Evolutionary conservation across 2,888 invertebrate species (phyloP), one percentile per base, ranked within the genome.

Genomic region (Endomychus coccineus): DNA sequence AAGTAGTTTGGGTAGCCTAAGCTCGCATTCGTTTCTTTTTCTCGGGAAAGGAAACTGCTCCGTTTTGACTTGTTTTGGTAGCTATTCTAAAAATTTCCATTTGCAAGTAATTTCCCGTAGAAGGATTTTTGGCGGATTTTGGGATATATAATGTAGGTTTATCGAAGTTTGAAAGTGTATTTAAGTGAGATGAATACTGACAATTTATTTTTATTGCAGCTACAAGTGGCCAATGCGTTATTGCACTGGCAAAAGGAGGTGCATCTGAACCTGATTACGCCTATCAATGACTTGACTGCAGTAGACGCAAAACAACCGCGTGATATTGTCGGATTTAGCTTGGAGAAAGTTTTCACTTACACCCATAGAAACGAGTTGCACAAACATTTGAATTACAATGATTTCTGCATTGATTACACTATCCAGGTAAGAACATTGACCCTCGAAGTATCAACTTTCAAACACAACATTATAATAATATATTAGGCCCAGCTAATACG

Each of bases 381-480:
- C 42, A 61, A 67, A 12, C 75, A 77, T 3, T 56, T 85, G 1
- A 62, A 66, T 11, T 70, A 71, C 43, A 56, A 66, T 11, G 80
- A 84, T 53, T 71, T 75, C 50, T 88, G 87, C 61, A 71, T 77
- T 19, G 76, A 77, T 40, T 77, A 81, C 48, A 73, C 79, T 6
- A 67, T 79, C 39, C 64, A 68, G 37, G 80, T 83, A 52, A 73
- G 74, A 68, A 15, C 16, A n/a, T n/a, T n/a, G n/a, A 19, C 21
- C 21, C 21, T 19, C 10, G 6, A 28, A 28, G 28, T 12, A 4
- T 28, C 6, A 6, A 11, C 16, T 10, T 25, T 25, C 10, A 11
- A 25, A 25, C 5, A 10, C 7, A 10, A 10, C n/a, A n/a, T n/a
- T n/a, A n/a, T n/a, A n/a, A n/a, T n/a, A n/a, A n/a, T n/a, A n/a